Evolutionary conservation across 2,888 invertebrate genomes (phyloP).

Genomic region (Eristalis pertinax): DNA sequence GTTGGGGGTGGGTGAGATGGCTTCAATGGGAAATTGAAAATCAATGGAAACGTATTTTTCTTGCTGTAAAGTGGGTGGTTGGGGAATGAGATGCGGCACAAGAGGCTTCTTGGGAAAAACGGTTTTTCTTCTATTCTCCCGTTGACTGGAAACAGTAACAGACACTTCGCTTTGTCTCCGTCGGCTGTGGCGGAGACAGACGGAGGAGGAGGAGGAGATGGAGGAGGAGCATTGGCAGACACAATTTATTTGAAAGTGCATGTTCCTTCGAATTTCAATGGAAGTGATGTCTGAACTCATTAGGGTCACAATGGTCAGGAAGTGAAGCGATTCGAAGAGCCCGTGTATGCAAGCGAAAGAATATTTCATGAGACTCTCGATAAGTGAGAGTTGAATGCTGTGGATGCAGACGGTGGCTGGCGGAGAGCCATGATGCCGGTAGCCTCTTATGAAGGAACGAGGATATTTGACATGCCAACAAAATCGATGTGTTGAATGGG

Average conservation of each 20-base stretch:
- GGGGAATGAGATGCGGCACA: neutral
- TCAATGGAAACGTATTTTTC: constrained; percentile 31
- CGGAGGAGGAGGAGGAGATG: too few species aligned
- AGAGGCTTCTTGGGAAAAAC: neutral
- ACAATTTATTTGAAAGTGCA: constrained; percentile 30
- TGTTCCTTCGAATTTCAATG: constrained; percentile 5
- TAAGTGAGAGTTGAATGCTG: neutral
- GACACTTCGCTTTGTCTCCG: neutral
- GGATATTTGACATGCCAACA: neutral
- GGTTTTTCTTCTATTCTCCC: neutral
- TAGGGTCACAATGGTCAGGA: constrained; percentile 22
- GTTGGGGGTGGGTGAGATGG: neutral
- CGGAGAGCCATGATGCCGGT: too few species aligned
- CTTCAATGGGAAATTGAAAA: constrained; percentile 39
- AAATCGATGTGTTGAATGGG: neutral
- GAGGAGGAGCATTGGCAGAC: neutral
- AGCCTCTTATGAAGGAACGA: neutral
- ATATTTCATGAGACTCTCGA: constrained; percentile 1
- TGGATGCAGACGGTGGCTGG: neutral
- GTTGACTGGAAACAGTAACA: constrained; percentile 13
- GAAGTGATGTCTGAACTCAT: constrained; percentile 22
- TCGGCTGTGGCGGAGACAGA: neutral
- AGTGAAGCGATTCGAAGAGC: neutral
- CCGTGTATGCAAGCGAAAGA: neutral
- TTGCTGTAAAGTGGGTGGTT: neutral